These are phyloP conservation scores for Eristalis arbustorum DNA, from an alignment of 2,888 invertebrate species.

Conservation along the genomic window DNA sequence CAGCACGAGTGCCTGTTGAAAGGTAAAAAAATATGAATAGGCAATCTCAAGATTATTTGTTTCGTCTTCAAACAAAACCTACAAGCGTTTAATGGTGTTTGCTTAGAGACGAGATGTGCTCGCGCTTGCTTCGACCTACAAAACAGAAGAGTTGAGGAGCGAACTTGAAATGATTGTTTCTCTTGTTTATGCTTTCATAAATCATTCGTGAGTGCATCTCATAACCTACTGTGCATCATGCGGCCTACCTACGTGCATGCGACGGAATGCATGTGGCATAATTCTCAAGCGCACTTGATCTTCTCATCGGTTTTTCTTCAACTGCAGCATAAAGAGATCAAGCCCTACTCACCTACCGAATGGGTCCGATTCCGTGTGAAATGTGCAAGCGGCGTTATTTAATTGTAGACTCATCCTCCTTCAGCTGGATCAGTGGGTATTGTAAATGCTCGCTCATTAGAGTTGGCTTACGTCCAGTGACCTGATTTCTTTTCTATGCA, in stretches of 20 bases:
- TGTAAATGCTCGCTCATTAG: not conserved
- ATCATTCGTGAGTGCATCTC: not conserved
- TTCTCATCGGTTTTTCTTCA: not conserved
- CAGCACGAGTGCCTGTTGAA: not conserved
- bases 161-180: conserved; percentile 31
- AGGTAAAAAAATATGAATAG: conserved; percentile 3
- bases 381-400: no score
- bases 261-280: not conserved
- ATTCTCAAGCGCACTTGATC: not conserved
- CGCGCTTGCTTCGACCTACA: not conserved
- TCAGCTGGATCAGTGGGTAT: no score
- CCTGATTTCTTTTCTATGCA: conserved; percentile 33
- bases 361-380: not conserved
- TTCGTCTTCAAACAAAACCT: conserved; percentile 5
- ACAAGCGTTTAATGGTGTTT: not conserved
- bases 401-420: no score
- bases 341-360: not conserved
- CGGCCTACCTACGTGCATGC: not conserved
- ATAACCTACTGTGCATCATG: not conserved
- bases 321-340: not conserved
- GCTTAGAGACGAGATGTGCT: not conserved
- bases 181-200: not conserved
- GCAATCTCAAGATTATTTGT: conserved; percentile 15
- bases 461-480: not conserved
- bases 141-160: conserved; percentile 47